Percentiles rank a stretch among this genome's conserved stretches.
Conservation (phyloP, 2,113 vertebrate genomes). For the Solea solea region DNA sequence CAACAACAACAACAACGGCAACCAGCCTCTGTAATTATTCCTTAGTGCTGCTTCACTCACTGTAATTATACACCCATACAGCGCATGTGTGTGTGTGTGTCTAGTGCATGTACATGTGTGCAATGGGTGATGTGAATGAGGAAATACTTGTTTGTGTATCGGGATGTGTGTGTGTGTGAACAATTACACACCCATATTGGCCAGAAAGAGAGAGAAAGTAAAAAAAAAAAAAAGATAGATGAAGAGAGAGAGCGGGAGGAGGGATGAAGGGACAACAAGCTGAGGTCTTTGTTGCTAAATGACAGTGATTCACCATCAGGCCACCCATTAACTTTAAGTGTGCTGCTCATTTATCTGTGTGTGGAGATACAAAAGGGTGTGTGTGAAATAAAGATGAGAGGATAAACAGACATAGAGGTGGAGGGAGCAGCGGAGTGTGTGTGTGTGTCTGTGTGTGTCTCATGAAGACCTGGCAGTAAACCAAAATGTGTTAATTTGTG, state of each 20-base stretch:
- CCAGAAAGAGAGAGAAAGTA: conserved; percentile 30
- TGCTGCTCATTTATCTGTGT: conserved; percentile 50
- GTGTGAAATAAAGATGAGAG: conserved; percentile 51
- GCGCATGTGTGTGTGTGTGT: not conserved
- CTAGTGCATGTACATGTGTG: conserved; percentile 7
- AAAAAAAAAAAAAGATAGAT: conserved; percentile 13
- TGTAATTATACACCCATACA: conserved; percentile 77
- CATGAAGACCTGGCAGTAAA: conserved; percentile 51
- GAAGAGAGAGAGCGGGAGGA: conserved; percentile 12
- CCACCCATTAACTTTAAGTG: conserved; percentile 69
- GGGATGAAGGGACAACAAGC: conserved; percentile 64
- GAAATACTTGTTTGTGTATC: conserved; percentile 12
- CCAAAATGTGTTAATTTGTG: conserved; percentile 31
- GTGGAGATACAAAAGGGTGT: conserved; percentile 29
- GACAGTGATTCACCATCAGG: conserved; percentile 71
- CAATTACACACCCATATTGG: conserved; percentile 46
- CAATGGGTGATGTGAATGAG: not conserved
- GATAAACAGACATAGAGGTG: conserved; percentile 35
- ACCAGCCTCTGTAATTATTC: conserved; percentile 77
- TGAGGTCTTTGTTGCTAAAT: conserved; percentile 77
- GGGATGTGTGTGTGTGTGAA: conserved; percentile 1
- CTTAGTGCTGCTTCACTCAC: conserved; percentile 76
- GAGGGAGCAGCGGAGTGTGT: conserved; percentile 22
- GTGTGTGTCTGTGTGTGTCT: conserved; percentile 22
- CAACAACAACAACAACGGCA: conserved; percentile 74